A percentile compares a stretch with the other conserved stretches of the same genome.
These are phyloP conservation scores for Chaetodon auriga DNA, from an alignment of 2,113 vertebrate species.

Conservation along the genomic window DNA sequence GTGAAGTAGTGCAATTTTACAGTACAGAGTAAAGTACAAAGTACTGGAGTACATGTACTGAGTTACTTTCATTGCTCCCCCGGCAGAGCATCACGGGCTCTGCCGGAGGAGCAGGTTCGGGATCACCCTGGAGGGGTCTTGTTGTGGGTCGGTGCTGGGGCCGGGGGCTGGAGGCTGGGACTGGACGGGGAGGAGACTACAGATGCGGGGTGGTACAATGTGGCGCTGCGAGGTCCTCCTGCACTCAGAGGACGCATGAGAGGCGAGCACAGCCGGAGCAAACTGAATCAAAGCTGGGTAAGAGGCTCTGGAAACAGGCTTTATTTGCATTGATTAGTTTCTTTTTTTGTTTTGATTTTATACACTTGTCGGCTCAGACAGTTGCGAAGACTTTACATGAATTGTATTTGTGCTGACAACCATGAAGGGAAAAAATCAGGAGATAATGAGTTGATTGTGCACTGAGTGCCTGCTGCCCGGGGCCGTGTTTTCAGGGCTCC, in stretches of 20 bases:
- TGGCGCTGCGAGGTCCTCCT: conserved; percentile 70
- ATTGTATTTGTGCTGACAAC: conserved; percentile 9
- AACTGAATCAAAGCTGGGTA: conserved; percentile 72
- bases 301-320: conserved; percentile 17
- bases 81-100: neutral
- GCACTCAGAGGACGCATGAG: conserved; percentile 75
- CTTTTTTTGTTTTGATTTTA: neutral
- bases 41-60: neutral
- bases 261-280: conserved; percentile 68
- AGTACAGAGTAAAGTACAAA: too few species aligned
- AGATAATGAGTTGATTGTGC: conserved; percentile 7
- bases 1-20: too few species aligned
- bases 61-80: neutral
- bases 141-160: conserved; percentile 8
- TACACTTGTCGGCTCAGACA: neutral
- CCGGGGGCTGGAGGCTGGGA: conserved; percentile 25
- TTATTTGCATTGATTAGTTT: neutral
- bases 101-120: neutral
- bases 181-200: conserved; percentile 77
- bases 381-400: neutral
- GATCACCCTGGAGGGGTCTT: neutral
- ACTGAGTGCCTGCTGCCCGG: conserved; percentile 1
- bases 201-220: conserved; percentile 74
- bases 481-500: neutral
- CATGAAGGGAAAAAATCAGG: neutral